Evolutionary conservation across 1,140 invertebrate species (phyloP).

Genomic region (Diorhabda elongata): DNA sequence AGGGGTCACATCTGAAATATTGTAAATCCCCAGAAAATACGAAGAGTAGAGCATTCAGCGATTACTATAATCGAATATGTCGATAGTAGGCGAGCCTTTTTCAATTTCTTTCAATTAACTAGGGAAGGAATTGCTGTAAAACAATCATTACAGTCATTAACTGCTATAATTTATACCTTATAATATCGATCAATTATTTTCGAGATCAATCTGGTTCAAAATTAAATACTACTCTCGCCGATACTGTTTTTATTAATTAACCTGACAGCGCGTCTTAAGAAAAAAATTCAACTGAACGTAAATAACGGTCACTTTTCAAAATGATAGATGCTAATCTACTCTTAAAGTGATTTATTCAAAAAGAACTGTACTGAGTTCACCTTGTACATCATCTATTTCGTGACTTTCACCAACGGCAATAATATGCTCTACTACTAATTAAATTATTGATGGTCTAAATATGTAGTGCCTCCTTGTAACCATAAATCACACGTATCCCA

Average conservation of each 20-base stretch:
- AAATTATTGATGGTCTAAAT: slow-evolving; percentile 1
- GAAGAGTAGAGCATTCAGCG: too few relatives aligned
- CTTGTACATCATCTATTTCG: background rate
- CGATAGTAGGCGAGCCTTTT: too few relatives aligned
- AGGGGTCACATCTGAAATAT: too few relatives aligned
- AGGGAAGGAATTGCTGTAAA: too few relatives aligned
- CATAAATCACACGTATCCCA: background rate
- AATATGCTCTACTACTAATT: background rate
- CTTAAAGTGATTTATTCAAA: slow-evolving; percentile 2
- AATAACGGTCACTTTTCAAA: background rate
- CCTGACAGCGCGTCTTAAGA: background rate
- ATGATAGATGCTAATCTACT: slow-evolving; percentile 1
- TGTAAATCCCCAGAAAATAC: too few relatives aligned
- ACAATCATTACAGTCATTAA: too few relatives aligned
- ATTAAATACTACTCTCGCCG: background rate
- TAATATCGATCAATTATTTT: too few relatives aligned
- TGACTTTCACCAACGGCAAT: background rate
- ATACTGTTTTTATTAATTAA: slow-evolving; percentile 3
- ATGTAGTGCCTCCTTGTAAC: background rate
- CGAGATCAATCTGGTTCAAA: background rate
- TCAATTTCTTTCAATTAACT: too few relatives aligned
- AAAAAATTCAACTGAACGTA: background rate
- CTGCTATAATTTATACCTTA: too few relatives aligned
- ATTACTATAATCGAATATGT: too few relatives aligned
- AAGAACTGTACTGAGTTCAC: background rate